Conservation (phyloP, 2,888 invertebrate genomes). For the Icerya purchasi region DNA sequence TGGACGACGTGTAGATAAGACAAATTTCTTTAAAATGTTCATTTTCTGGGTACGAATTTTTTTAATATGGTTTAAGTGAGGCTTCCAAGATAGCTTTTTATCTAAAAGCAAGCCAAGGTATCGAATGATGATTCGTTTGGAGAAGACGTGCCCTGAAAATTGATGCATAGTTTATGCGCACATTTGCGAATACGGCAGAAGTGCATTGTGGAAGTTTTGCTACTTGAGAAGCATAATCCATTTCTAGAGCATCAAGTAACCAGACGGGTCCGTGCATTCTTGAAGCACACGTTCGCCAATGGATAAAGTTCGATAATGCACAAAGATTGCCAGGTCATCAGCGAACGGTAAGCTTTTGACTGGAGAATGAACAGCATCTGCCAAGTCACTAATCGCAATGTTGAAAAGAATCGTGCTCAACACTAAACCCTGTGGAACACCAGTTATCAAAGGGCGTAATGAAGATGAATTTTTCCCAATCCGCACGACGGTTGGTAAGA, state of each 20-base stretch:
- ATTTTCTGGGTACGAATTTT: too few species aligned
- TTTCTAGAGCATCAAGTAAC: not conserved
- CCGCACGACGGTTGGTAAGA: not conserved
- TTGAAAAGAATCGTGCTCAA: not conserved
- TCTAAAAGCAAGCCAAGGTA: too few species aligned
- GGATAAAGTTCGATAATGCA: not conserved
- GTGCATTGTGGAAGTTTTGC: too few species aligned
- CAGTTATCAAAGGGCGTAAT: not conserved
- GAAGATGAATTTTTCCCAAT: not conserved
- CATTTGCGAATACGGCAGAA: too few species aligned
- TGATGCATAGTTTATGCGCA: too few species aligned
- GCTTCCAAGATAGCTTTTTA: too few species aligned
- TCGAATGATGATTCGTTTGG: too few species aligned
- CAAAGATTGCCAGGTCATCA: not conserved
- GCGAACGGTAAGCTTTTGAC: not conserved
- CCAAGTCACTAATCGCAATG: not conserved
- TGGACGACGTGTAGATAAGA: too few species aligned
- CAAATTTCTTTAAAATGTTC: too few species aligned
- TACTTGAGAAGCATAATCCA: not conserved
- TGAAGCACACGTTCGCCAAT: not conserved
- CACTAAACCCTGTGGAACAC: not conserved
- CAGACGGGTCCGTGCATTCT: not conserved
- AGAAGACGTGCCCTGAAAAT: too few species aligned
- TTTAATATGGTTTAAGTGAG: too few species aligned
- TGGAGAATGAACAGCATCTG: not conserved